Evolutionary conservation across 2,113 vertebrate genomes (phyloP).

Genomic region (Aspidoscelis tigris): DNA sequence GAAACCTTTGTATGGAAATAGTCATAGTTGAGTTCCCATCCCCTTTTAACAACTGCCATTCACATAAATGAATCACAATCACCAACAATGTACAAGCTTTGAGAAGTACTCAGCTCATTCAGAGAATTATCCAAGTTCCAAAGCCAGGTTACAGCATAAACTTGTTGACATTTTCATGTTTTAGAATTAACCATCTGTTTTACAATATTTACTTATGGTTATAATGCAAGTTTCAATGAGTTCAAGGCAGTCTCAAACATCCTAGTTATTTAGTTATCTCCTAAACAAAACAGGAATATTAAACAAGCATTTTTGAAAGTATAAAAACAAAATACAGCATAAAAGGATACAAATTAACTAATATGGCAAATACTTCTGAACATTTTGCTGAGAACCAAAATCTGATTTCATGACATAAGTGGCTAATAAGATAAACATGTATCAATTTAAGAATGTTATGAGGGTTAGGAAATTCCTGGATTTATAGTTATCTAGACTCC

Average conservation of each 20-base stretch:
- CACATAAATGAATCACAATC: constrained; percentile 7
- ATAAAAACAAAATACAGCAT: neutral
- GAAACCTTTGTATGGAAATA: neutral
- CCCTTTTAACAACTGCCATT: neutral
- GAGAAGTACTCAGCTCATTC: neutral
- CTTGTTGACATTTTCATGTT: neutral
- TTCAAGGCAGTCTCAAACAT: neutral
- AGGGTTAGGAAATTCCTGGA: neutral
- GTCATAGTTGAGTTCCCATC: neutral
- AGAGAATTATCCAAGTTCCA: neutral
- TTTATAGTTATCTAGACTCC: neutral
- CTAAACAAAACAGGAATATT: neutral
- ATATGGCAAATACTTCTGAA: neutral
- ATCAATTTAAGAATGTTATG: neutral
- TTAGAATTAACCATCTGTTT: neutral
- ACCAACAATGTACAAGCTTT: neutral
- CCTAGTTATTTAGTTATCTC: neutral
- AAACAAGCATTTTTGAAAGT: neutral
- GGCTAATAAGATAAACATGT: neutral
- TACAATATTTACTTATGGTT: neutral
- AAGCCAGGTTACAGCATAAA: neutral
- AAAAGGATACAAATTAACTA: neutral
- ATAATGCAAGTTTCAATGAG: neutral
- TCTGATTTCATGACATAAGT: neutral
- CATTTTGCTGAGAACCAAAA: neutral